phyloP scores from a whole-genome alignment of 2,797 vertebrate species.

The Danio jaintianensis region DNA sequence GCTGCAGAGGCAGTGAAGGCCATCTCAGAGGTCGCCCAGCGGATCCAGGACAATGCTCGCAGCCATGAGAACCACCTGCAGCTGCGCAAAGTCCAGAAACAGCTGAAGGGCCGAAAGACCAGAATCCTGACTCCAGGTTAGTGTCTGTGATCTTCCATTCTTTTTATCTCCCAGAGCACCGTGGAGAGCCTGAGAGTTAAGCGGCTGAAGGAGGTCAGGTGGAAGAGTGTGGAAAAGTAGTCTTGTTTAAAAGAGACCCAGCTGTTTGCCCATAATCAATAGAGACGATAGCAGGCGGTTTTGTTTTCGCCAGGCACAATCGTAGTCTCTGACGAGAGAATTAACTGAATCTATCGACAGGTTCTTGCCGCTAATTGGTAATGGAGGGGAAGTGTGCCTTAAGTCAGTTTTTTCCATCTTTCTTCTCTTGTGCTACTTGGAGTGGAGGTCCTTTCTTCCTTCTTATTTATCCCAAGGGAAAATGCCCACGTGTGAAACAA shows the following conservation, averaged over 20 bases:
- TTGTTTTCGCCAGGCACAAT: slow-evolving; percentile 36
- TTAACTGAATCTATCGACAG: slow-evolving; percentile 49
- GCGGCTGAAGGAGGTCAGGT: slow-evolving; percentile 53
- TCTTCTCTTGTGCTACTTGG: slow-evolving; percentile 74
- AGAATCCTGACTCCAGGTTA: slow-evolving; percentile 89
- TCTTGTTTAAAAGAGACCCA: slow-evolving; percentile 65
- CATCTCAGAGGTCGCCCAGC: slow-evolving; percentile 73
- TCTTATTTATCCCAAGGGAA: slow-evolving; percentile 89
- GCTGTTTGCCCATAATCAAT: slow-evolving; percentile 66
- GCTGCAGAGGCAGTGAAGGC: slow-evolving; percentile 66
- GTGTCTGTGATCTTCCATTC: slow-evolving; percentile 89
- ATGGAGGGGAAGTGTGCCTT: slow-evolving; percentile 53
- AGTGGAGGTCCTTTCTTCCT: slow-evolving; percentile 76
- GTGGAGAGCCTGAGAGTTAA: slow-evolving; percentile 59
- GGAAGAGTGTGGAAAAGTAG: slow-evolving; percentile 61
- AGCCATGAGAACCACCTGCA: slow-evolving; percentile 87
- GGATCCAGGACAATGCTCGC: slow-evolving; percentile 77
- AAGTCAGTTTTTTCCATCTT: slow-evolving; percentile 49
- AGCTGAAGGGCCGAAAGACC: slow-evolving; percentile 88
- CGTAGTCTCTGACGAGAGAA: slow-evolving; percentile 25
- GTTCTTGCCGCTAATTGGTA: slow-evolving; percentile 54
- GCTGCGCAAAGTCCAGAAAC: slow-evolving; percentile 86
- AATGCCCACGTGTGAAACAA: slow-evolving; percentile 87
- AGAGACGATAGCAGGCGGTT: slow-evolving; percentile 71
- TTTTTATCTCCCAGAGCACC: slow-evolving; percentile 76